Conservation (phyloP, 1,140 invertebrate species). For the Marisa cornuarietis region DNA sequence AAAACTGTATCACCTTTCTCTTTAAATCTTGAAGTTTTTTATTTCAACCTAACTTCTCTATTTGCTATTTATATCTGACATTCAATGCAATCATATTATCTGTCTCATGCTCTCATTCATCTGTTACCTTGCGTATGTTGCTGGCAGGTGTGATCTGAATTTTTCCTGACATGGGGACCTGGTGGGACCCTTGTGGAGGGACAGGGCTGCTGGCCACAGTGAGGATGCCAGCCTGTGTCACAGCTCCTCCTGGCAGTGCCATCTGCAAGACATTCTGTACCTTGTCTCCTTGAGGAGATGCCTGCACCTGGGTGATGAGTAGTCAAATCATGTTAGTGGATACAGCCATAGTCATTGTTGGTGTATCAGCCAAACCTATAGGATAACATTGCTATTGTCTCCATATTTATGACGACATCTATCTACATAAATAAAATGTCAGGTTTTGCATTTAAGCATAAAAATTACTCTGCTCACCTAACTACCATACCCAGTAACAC, state of each 20-base stretch:
- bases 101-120: not conserved
- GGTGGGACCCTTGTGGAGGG: conserved; percentile 19
- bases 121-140: conserved; percentile 20
- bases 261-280: conserved; percentile 61
- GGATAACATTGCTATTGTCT: too few species aligned
- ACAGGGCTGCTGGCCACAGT: conserved; percentile 37
- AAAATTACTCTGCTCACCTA: too few species aligned
- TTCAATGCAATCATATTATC: too few species aligned
- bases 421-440: too few species aligned
- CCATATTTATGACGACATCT: too few species aligned
- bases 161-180: conserved; percentile 23
- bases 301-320: conserved; percentile 33
- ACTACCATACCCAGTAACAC: too few species aligned
- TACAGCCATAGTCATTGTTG: not conserved
- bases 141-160: conserved; percentile 39
- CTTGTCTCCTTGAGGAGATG: conserved; percentile 50
- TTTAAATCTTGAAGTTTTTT: too few species aligned
- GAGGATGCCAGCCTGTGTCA: conserved; percentile 51
- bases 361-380: too few species aligned
- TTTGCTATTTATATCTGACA: too few species aligned
- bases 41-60: too few species aligned
- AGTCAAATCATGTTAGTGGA: not conserved
- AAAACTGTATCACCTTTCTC: too few species aligned
- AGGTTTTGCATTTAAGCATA: too few species aligned
- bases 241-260: conserved; percentile 56